Conservation (phyloP, 2,113 vertebrate genomes). For the Amblyornis subalaris region DNA sequence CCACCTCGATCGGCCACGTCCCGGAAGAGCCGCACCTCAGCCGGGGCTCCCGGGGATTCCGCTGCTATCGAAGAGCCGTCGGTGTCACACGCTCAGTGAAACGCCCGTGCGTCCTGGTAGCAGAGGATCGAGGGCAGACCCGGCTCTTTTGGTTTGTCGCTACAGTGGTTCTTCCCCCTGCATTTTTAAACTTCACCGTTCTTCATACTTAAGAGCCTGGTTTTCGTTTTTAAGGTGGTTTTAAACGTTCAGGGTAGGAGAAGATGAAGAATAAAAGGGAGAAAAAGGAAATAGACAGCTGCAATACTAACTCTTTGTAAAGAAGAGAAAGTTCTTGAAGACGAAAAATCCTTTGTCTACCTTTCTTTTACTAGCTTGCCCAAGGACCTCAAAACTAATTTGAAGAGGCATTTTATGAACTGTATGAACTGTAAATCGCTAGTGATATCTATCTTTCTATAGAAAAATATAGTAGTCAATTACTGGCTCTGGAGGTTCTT, state of each 20-base stretch:
- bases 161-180: background rate
- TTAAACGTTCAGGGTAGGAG: background rate
- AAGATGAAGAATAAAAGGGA: background rate
- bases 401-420: background rate
- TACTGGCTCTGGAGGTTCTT: background rate
- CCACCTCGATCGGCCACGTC: background rate
- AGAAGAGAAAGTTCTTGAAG: background rate
- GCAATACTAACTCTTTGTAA: background rate
- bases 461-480: background rate
- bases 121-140: background rate
- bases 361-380: background rate
- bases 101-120: background rate
- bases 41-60: too few species aligned
- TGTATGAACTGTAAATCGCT: background rate
- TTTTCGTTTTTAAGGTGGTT: background rate
- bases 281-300: background rate
- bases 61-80: background rate
- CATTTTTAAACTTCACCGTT: background rate
- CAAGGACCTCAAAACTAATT: background rate
- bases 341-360: background rate
- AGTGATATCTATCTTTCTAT: background rate
- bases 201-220: background rate
- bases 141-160: background rate
- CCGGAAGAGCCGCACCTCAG: background rate
- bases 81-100: background rate